Evolutionary conservation across 2,113 vertebrate species (phyloP), one percentile per base, ranked within the genome.

Genomic region (Ictidomys tridecemlineatus): DNA sequence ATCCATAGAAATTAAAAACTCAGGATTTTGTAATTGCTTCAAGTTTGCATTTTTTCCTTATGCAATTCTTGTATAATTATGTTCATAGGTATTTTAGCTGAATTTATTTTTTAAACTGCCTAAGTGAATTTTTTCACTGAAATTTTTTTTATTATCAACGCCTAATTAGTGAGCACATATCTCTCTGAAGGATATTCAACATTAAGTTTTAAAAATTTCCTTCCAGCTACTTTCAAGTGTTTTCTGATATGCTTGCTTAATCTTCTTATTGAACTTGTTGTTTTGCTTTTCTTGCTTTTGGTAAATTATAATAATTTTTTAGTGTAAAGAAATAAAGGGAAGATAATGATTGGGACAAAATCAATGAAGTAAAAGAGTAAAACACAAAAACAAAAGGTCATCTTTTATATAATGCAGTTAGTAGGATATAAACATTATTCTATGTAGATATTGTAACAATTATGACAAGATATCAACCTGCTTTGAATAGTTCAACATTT

Each of bases 151-250:
- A 80, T 82, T 72, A 85, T 16, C 53, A 65, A 32, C 63, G 16
- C 17, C 28, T 63, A 51, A 94, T 61, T 90, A 92, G 20, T 89
- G n/a, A 92, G 37, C 8, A 63, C 24, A 91, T 10, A 24, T 78
- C 28, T 85, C 32, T 56, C 78, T 89, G 42, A 85, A 94, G 73
- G 85, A 85, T 65, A 80, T 56, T 95, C 11, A 92, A 69, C 95
- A 61, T 28, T 28, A 67, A 77, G 42, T 84, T 80, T 93, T 42
- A 39, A 58, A 20, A 45, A 56, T 65, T 63, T 89, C 58, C 51
- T 95, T 67, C 58, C 4, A 17, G 58, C 85, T n/a, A 51, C 82
- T 89, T 92, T 95, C 67, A 92, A 82, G 51, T 58, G 8, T 94
- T 89, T 96, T 51, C 32, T 86, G 37, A 72, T 65, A 20, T 42